Conservation (phyloP, 2,113 vertebrate genomes). For the Odobenus rosmarus region DNA sequence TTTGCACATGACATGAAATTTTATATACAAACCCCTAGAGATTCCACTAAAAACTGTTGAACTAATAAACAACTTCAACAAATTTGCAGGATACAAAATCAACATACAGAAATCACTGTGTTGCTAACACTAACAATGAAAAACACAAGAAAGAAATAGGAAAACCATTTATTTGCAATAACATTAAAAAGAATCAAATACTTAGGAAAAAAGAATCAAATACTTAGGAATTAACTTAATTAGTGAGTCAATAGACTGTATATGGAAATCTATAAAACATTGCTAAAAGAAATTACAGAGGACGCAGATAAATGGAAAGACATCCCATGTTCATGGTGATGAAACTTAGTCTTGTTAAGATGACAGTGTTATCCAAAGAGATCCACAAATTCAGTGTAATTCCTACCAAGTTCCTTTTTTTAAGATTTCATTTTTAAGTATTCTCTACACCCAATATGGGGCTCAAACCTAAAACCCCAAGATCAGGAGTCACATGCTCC, state of each 20-base stretch:
- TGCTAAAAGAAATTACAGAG: not conserved
- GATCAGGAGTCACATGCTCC: not conserved
- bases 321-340: not conserved
- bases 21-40: not conserved
- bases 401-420: not conserved
- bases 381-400: not conserved
- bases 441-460: not conserved
- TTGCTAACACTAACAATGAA: not conserved
- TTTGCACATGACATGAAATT: not conserved
- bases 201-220: not conserved
- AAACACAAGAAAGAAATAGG: not conserved
- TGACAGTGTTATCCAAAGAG: not conserved
- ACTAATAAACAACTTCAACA: not conserved
- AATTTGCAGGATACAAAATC: not conserved
- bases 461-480: not conserved
- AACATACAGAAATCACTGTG: not conserved
- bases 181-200: not conserved
- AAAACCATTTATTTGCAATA: not conserved
- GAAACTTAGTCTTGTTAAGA: not conserved
- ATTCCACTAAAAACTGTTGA: not conserved
- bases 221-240: not conserved
- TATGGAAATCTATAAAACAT: not conserved
- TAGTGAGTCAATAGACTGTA: not conserved
- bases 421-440: not conserved
- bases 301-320: not conserved